These are phyloP conservation scores for Protomyctophum bolini DNA, from an alignment of 2,113 vertebrate species.

Conservation along the genomic window DNA sequence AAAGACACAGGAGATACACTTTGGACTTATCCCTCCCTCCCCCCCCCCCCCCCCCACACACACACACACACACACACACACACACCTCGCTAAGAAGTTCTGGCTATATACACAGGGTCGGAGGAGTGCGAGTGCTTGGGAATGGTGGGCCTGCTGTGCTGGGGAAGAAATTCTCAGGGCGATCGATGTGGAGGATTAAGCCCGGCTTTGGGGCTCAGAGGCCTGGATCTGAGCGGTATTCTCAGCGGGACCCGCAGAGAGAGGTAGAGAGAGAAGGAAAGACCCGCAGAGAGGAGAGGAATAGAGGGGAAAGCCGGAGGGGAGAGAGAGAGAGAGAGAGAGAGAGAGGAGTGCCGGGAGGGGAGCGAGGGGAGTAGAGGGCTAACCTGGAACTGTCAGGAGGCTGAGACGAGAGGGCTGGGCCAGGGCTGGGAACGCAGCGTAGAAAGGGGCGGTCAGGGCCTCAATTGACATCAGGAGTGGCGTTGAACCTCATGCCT, in stretches of 20 bases:
- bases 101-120: constrained; percentile 51
- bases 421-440: constrained; percentile 63
- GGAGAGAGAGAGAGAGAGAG: constrained; percentile 13
- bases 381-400: constrained; percentile 84
- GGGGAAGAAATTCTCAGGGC: constrained; percentile 82
- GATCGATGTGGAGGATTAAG: constrained; percentile 83
- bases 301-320: constrained; percentile 61
- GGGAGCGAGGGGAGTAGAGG: constrained; percentile 54
- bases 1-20: constrained; percentile 47
- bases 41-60: constrained; percentile 13
- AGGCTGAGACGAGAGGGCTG: constrained; percentile 66
- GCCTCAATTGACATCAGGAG: constrained; percentile 67
- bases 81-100: constrained; percentile 35
- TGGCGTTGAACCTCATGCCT: constrained; percentile 31
- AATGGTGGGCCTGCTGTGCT: constrained; percentile 69
- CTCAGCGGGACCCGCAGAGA: constrained; percentile 75
- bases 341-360: constrained; percentile 58
- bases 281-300: constrained; percentile 53
- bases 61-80: too few relatives aligned
- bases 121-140: constrained; percentile 58
- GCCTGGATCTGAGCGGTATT: constrained; percentile 80
- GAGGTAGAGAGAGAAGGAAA: constrained; percentile 51
- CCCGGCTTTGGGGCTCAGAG: constrained; percentile 82
- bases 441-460: constrained; percentile 33
- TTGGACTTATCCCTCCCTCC: constrained; percentile 25